Base-by-base conservation (phyloP, 2,888 invertebrate genomes). In the Microplitis deprimator region DNA sequence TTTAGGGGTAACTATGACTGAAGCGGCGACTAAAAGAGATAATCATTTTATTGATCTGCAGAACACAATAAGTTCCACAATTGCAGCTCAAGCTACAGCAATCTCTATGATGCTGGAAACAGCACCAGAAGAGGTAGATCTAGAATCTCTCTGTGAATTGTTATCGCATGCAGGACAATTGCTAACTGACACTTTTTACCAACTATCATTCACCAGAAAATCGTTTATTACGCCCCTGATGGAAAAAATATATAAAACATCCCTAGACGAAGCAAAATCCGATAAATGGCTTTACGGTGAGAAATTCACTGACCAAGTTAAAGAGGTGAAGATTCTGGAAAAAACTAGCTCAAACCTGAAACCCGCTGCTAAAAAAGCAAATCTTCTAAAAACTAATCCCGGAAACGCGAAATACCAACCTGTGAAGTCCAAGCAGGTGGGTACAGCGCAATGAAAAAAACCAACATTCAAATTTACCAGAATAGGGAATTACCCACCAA, bases 361-460 rank as follows among this genome's bases (percentile, higher is more conserved):
- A 6, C 50, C 50, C 13, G 10, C 62, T 7, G 20, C n/a, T 62
- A 20, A 20, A 7, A 62, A 62, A 62, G 16, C 62, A 62, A 20
- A 8, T 20, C 16, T 16, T 8, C 8, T 5, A 16, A 62, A 62
- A 16, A 17, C 4, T 29, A 29, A 16, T 62, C 16, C 16, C 17
- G 17, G 17, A 62, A 62, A 62, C 16, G 62, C n/a, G 17, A 62
- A 20, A n/a, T 62, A 62, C 62, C 62, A 17, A 62, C 17, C 17
- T 62, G 17, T 13, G 20, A 62, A 62, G 20, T 16, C 16, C 62
- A 62, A 62, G 62, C 62, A 62, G 62, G 62, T 62, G 20, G 62
- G 62, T 62, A 62, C 62, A 62, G 10, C 50, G 3, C 20, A 62
- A 7, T 17, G 16, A 17, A 62, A 62, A 17, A 6, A 20, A 17